Evolutionary conservation across 1,140 invertebrate genomes (phyloP).

Genomic region (Oryzaephilus surinamensis): DNA sequence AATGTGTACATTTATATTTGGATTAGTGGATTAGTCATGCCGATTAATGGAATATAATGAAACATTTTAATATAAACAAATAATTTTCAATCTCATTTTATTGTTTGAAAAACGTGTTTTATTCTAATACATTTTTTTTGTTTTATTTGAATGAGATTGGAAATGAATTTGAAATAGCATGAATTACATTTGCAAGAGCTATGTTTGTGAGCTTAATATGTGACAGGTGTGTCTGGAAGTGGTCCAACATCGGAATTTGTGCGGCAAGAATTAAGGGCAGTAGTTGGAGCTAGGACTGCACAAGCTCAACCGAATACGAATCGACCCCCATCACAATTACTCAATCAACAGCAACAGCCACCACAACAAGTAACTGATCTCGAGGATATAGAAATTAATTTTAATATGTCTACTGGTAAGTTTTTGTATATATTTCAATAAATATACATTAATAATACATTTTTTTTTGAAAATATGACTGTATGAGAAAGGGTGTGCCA

Average conservation of each 20-base stretch:
- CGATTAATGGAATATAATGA: no score
- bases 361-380: slow-evolving; percentile 43
- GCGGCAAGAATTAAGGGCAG: slow-evolving; percentile 76
- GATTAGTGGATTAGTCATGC: no score
- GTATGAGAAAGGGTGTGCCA: no score
- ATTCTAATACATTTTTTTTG: no score
- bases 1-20: no score
- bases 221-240: slow-evolving; percentile 27
- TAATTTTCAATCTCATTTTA: no score
- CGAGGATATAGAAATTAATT: slow-evolving; percentile 55
- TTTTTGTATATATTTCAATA: slow-evolving; percentile 3
- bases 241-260: slow-evolving; percentile 66
- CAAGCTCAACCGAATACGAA: slow-evolving; percentile 27
- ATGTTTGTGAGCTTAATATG: slow-evolving; percentile 13
- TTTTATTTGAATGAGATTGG: slow-evolving; percentile 2
- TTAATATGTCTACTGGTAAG: slow-evolving; percentile 56
- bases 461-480: no score
- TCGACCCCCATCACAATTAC: slow-evolving; percentile 15
- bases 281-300: slow-evolving; percentile 70
- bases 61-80: no score
- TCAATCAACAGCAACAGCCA: slow-evolving; percentile 18
- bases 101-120: no score
- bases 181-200: background rate
- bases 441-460: no score
- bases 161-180: slow-evolving; percentile 1